Evolutionary conservation across 2,797 vertebrate genomes (phyloP), one percentile per base, ranked within the genome.

Genomic region (Lepilemur ruficaudatus): DNA sequence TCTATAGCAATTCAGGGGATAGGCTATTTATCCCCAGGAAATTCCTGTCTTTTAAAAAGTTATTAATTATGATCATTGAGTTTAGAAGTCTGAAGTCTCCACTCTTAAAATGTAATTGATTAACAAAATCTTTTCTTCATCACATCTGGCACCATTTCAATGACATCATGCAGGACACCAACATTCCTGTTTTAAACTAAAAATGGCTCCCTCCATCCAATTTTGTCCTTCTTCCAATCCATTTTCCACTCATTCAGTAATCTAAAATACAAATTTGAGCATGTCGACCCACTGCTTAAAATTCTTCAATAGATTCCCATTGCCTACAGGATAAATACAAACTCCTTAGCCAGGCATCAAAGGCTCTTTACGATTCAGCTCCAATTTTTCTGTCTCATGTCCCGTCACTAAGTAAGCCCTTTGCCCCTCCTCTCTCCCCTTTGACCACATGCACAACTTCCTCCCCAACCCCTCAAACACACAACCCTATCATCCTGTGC

Each of bases 21-120:
- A 81, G 28, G 4, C 63, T 52, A 72, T 48, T 70, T 22, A 94
- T 84, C 7, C 46, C 30, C 14, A 91, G 23, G 59, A 72, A 94
- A 80, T 78, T 88, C 28, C 32, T 95, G 32, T 48, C 41, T 81
- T 95, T 70, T 61, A 63, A 82, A 89, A 75, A 85, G 63, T 65
- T 73, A 88, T n/a, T 85, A 59, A 86, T 82, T 80, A 72, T 92
- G 48, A 95, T 69, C 65, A 94, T 0, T 85, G 38, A 88, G 10
- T 82, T 73, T 57, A 63, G 0, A 85, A 70, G 32, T 87, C 57
- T 82, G 80, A 91, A 14, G 35, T 63, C 7, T 41, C 17, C 79
- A 89, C 38, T 89, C 78, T 83, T 83, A 72, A 94, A 93, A 94
- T 32, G 28, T 63, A 88, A 92, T 84, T 73, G 25, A 76, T 90